Base-by-base conservation (phyloP, 2,797 vertebrate species). In the Helostoma temminkii region DNA sequence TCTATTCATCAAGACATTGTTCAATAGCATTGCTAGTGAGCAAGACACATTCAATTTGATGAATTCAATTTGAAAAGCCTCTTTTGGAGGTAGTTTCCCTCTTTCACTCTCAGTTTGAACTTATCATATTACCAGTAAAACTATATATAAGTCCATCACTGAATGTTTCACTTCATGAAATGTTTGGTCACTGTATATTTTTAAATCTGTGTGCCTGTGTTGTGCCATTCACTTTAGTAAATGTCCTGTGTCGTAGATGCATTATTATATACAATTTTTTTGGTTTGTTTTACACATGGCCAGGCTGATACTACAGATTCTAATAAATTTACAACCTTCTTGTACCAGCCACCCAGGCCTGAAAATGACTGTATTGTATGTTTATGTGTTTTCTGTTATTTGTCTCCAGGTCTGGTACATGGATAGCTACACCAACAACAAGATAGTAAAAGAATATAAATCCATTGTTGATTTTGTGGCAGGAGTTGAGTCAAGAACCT, bases 401-500 rank as follows among this genome's bases (percentile, higher is more conserved):
- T 74, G 26, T 67, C 65, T 64, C 55, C 89, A 99, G 98, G 96
- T 99, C 60, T 99, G 98, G 98, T 99, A 98, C 86, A 98, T 99
- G 98, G 98, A 99, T 83, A 96, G 97, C 82, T 99, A 98, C 80
- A 99, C 96, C 76, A 98, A 97, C 94, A 99, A 97, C 91, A 98
- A 97, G 90, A 97, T 98, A 30, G 98, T 99, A 5, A 96, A 96
- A 66, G 97, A 99, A 74, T 99, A 94, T 80, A 98, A 98, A 85
- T 96, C 96, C 41, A 87, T 98, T 1, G 84, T 90, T 34, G 98
- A 99, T 88, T 99, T 99, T 71, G 93, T 97, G 88, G 95, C 96
- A 0, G 96, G 98, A 32, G 94, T 94, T 3, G 97, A 97, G 81
- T 97, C 97, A n/a, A 93, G 96, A 90, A 97, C 96, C 82, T 99